Conservation (phyloP, 2,113 vertebrate species). For the Dolichotis patagonum region DNA sequence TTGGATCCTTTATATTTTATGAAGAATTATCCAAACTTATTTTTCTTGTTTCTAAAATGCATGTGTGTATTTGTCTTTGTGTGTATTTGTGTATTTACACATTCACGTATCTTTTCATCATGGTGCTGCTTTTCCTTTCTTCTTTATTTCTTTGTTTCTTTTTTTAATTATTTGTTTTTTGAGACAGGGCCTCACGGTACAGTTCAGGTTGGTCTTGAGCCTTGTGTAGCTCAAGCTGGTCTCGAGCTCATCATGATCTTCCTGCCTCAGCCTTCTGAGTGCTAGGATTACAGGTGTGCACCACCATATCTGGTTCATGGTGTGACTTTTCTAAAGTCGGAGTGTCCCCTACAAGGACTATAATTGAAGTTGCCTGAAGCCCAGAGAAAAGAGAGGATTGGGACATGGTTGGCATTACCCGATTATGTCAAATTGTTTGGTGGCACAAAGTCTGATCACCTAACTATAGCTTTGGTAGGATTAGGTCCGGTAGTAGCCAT, state of each 20-base stretch:
- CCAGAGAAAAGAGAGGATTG: background rate
- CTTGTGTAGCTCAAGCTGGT: too few relatives aligned
- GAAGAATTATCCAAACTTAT: background rate
- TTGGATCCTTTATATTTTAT: background rate
- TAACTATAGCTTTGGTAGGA: background rate
- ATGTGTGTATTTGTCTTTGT: background rate
- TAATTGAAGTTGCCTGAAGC: background rate
- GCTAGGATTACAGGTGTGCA: too few relatives aligned
- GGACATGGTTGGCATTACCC: background rate
- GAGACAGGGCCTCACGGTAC: too few relatives aligned
- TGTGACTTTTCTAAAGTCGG: slow-evolving; percentile 12
- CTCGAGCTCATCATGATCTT: too few relatives aligned
- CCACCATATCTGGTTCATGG: too few relatives aligned
- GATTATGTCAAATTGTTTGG: background rate
- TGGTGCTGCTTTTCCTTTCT: too few relatives aligned
- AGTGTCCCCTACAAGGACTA: background rate
- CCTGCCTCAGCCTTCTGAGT: too few relatives aligned
- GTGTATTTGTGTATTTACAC: background rate
- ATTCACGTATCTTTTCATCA: background rate
- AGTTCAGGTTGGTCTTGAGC: too few relatives aligned
- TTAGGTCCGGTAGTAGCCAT: background rate
- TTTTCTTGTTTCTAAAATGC: background rate
- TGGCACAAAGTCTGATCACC: background rate
- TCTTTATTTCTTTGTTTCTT: too few relatives aligned
- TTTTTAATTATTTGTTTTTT: too few relatives aligned